Evolutionary conservation across 2,113 vertebrate species (phyloP).

Genomic region (Oreotrochilus melanogaster): DNA sequence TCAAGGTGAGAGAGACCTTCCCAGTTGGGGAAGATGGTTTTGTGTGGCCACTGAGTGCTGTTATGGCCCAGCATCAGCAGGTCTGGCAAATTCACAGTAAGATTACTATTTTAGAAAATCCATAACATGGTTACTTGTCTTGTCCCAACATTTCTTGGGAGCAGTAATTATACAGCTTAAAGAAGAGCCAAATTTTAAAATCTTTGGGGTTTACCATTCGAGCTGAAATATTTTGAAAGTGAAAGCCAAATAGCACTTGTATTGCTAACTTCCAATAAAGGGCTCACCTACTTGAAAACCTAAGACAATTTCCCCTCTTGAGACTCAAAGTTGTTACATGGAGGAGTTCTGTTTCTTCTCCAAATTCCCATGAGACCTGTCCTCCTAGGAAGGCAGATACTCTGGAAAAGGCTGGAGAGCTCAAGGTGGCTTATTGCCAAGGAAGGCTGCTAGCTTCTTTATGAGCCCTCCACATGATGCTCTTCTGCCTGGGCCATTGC

Average conservation of each 20-base stretch:
- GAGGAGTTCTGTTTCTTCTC: neutral
- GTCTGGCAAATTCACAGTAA: slow-evolving; percentile 46
- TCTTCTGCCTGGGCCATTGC: neutral
- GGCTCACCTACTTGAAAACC: neutral
- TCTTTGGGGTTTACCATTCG: slow-evolving; percentile 1
- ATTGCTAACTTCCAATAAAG: neutral
- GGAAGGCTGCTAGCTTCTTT: neutral
- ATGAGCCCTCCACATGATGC: fast-evolving
- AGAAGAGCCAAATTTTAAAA: slow-evolving; percentile 64
- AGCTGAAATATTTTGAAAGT: neutral
- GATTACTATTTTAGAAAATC: slow-evolving; percentile 57
- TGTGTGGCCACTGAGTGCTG: slow-evolving; percentile 4
- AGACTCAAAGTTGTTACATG: neutral
- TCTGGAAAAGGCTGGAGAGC: neutral
- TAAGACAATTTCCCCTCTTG: neutral
- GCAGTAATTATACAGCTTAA: slow-evolving; percentile 26
- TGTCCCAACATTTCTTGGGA: slow-evolving; percentile 52
- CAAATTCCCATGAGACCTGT: neutral
- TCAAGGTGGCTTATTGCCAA: neutral
- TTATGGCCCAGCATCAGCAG: slow-evolving; percentile 32
- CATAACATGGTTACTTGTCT: slow-evolving; percentile 61
- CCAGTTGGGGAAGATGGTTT: neutral
- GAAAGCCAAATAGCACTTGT: neutral
- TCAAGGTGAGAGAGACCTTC: slow-evolving; percentile 56
- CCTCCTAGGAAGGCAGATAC: neutral